Base-by-base conservation (phyloP, 1,140 invertebrate species). In the Cyrtorhinus lividipennis region DNA sequence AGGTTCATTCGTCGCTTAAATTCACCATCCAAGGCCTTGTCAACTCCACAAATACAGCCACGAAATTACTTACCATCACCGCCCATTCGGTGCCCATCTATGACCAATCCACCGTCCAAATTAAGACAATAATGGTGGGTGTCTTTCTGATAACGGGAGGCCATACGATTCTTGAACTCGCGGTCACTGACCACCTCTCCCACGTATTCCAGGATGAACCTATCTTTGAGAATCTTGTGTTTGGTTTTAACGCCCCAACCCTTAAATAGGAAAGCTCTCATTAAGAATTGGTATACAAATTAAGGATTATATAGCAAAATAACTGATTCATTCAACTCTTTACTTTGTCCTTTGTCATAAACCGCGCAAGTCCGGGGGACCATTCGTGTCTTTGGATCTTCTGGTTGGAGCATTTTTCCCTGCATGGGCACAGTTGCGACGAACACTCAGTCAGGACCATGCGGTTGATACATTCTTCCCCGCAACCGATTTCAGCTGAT, bases 41-140 rank as follows among this genome's bases (percentile, higher is more conserved):
- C n/a, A n/a, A n/a, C n/a, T n/a, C n/a, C n/a, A n/a, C n/a, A n/a
- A n/a, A n/a, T n/a, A n/a, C n/a, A n/a, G n/a, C n/a, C n/a, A n/a
- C n/a, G n/a, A n/a, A n/a, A n/a, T n/a, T 20, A 5, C 65, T 68
- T 68, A 48, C 90, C 91, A 71, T 96, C 88, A 56, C 92, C 93
- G 18, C 93, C 95, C 86, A 95, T 91, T 58, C 93, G 80, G 76
- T 98, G 95, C 0, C 94, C 94, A 78, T 99, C 95, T 61, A 99
- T 97, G 1, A 99, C 92, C 53, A 94, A 78, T 2, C 92, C 92
- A 23, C 91, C 84, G 71, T 95, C 93, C 61, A 98, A 76, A 73
- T 96, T 90, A 13, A 98, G 78, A 72, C 93, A 97, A 75, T 98
- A 98, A 73, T 98, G 94, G 75, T 98, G 94, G 0, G 86, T 92